Percentiles rank a stretch among this genome's conserved stretches.
phyloP scores from a whole-genome alignment of 2,888 invertebrate species.

The Phymatocera aterrima region DNA sequence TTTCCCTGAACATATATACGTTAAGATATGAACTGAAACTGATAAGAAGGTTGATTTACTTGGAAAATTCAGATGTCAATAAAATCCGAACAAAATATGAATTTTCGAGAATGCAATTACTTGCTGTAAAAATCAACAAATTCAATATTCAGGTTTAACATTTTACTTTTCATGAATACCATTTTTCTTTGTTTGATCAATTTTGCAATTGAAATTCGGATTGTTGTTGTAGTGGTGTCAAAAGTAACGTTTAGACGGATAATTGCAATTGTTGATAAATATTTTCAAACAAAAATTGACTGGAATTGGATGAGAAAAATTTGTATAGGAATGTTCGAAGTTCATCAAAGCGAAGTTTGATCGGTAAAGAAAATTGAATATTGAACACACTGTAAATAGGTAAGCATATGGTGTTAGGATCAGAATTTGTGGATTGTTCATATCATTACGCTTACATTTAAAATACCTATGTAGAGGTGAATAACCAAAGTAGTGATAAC shows the following conservation, averaged over 20 bases:
- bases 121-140: background rate
- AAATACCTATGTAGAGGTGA: background rate
- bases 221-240: too few species aligned
- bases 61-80: constrained; percentile 2
- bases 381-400: background rate
- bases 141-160: background rate
- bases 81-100: background rate
- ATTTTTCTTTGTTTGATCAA: background rate
- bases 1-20: background rate
- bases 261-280: background rate
- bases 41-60: background rate
- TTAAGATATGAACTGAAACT: background rate
- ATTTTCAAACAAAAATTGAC: background rate
- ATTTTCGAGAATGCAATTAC: constrained; percentile 30
- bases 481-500: constrained; percentile 4
- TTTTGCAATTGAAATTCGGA: background rate
- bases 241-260: background rate
- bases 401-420: background rate
- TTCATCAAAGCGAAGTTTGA: background rate
- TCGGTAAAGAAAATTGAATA: background rate
- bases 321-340: background rate
- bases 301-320: background rate
- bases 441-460: constrained; percentile 32
- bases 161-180: background rate
- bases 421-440: constrained; percentile 29